phyloP scores from a whole-genome alignment of 2,113 vertebrate genomes.

The Trachemys scripta region DNA sequence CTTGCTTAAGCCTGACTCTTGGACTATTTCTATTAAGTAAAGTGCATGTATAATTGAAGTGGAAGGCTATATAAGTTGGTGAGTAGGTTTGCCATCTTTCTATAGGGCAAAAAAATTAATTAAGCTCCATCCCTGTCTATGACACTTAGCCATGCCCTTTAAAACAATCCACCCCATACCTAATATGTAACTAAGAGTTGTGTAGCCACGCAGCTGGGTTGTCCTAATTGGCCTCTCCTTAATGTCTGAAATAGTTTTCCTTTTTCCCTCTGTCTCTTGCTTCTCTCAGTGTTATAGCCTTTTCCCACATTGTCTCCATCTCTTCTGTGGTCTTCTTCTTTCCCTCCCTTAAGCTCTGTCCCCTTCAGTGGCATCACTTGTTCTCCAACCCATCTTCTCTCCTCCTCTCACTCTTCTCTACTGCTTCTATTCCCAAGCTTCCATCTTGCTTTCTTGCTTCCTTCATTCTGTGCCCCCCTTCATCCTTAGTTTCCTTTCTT shows the following conservation, averaged over 20 bases:
- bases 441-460: neutral
- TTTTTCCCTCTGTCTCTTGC: neutral
- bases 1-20: too few species aligned
- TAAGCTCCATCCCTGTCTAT: too few species aligned
- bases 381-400: neutral
- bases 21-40: too few species aligned
- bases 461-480: fast-evolving
- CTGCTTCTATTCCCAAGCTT: neutral
- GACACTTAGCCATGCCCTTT: neutral
- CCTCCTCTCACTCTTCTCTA: neutral
- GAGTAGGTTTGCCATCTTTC: neutral
- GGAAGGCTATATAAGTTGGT: too few species aligned
- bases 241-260: neutral
- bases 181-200: neutral
- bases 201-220: fast-evolving
- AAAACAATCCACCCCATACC: neutral
- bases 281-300: neutral
- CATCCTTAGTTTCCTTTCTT: neutral
- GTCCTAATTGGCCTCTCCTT: neutral
- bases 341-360: neutral
- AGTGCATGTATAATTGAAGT: too few species aligned
- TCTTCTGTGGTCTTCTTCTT: neutral
- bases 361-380: neutral
- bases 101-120: neutral
- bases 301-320: neutral